Percentiles rank a stretch among this genome's conserved stretches.
Evolutionary conservation across 2,113 vertebrate species (phyloP).

Genomic region (Ceuthmochares aereus): DNA sequence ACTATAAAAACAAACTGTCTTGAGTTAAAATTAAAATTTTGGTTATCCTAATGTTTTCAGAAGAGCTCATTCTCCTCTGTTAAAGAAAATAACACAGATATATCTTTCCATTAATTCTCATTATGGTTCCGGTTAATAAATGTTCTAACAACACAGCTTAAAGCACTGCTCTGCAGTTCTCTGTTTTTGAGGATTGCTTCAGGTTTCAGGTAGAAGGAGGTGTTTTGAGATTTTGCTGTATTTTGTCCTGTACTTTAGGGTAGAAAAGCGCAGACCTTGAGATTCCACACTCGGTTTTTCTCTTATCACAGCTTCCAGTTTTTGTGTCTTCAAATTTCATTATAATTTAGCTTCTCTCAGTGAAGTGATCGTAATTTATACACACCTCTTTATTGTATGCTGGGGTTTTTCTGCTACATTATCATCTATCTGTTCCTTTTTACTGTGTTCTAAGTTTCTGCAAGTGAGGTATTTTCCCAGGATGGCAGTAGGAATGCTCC

Average conservation of each 20-base stretch:
- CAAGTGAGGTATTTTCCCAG: neutral
- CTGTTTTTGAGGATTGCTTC: constrained; percentile 1
- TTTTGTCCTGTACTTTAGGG: neutral
- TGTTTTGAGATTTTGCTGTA: neutral
- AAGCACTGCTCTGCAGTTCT: neutral
- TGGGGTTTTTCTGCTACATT: neutral
- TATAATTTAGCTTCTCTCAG: neutral
- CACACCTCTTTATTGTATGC: neutral
- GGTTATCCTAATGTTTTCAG: neutral
- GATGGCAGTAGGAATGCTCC: neutral
- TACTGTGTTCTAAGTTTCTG: neutral
- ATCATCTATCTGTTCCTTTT: neutral
- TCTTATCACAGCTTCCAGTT: neutral
- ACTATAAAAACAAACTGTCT: neutral
- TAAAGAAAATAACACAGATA: neutral
- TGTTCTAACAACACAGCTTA: neutral
- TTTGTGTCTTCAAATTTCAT: neutral
- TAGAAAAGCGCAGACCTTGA: neutral
- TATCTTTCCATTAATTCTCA: constrained; percentile 40
- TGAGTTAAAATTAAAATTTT: neutral
- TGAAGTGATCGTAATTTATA: neutral
- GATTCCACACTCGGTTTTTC: neutral
- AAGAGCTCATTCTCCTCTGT: constrained; percentile 30
- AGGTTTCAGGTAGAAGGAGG: neutral
- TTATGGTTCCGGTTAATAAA: constrained; percentile 47